A percentile compares a stretch with the other conserved stretches of the same genome.
Conservation (phyloP, 2,888 invertebrate species). For the Rotaria sp. region DNA sequence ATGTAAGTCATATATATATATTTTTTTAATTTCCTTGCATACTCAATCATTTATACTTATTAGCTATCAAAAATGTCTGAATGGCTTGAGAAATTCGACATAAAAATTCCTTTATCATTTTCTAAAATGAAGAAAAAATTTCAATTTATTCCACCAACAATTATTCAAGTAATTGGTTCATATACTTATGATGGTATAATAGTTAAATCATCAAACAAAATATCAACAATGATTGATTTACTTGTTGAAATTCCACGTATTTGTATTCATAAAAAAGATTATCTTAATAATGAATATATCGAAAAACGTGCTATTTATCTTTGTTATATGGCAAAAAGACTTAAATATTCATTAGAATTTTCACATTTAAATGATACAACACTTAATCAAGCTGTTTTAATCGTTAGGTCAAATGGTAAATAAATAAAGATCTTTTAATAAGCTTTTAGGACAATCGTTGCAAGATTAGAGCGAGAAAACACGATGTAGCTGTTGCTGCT, state of each 20-base stretch:
- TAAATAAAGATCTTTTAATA: no score
- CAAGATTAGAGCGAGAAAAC: no score
- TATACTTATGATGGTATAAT: conserved; percentile 58
- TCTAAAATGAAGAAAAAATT: conserved; percentile 59
- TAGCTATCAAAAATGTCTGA: conserved; percentile 41
- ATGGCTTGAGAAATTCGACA: conserved; percentile 57
- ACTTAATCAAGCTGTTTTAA: background rate
- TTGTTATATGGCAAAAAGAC: background rate
- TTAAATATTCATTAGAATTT: background rate
- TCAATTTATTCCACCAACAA: conserved; percentile 65
- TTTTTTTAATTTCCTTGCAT: background rate
- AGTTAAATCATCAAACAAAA: background rate
- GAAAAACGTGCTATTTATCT: background rate
- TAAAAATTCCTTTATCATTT: conserved; percentile 61
- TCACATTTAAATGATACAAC: conserved; percentile 4
- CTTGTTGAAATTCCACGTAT: conserved; percentile 69
- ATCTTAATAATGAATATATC: background rate
- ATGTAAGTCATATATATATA: conserved; percentile 43
- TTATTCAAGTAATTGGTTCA: conserved; percentile 66
- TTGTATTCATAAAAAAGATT: conserved; percentile 39
- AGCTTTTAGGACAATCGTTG: no score
- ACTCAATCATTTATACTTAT: no score
- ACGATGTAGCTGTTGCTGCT: no score
- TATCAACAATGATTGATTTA: conserved; percentile 60
- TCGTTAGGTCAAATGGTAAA: background rate